Conservation (phyloP, 2,797 vertebrate species). For the Varecia variegata region DNA sequence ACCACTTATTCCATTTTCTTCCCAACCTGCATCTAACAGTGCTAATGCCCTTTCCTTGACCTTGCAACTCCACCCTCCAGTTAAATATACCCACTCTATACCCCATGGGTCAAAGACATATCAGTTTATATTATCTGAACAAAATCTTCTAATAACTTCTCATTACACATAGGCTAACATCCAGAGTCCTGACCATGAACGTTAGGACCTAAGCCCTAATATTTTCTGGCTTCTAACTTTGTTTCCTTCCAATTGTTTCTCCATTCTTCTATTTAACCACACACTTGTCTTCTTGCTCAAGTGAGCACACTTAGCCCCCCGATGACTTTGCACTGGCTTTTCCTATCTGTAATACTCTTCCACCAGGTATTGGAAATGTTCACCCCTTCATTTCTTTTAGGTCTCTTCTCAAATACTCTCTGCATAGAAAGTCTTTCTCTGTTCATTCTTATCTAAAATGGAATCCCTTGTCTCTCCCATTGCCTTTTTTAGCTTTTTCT, state of each 20-base stretch:
- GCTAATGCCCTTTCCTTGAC: background rate
- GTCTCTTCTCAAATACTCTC: background rate
- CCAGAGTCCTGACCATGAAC: background rate
- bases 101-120: background rate
- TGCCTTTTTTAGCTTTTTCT: background rate
- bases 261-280: background rate
- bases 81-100: background rate
- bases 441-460: background rate
- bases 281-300: background rate
- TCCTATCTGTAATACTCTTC: background rate
- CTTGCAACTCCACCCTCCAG: background rate
- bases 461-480: accelerated
- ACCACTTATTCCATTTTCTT: background rate
- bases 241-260: background rate
- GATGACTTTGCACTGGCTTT: background rate
- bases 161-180: background rate
- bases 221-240: background rate
- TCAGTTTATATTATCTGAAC: background rate
- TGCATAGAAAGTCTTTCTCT: background rate
- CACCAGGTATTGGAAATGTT: background rate
- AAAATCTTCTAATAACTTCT: background rate
- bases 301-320: background rate
- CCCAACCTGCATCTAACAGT: background rate
- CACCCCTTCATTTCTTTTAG: background rate
- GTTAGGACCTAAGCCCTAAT: background rate